A percentile compares a stretch with the other conserved stretches of the same genome.
Conservation (phyloP, 2,888 invertebrate species). For the Drosophila cracens region DNA sequence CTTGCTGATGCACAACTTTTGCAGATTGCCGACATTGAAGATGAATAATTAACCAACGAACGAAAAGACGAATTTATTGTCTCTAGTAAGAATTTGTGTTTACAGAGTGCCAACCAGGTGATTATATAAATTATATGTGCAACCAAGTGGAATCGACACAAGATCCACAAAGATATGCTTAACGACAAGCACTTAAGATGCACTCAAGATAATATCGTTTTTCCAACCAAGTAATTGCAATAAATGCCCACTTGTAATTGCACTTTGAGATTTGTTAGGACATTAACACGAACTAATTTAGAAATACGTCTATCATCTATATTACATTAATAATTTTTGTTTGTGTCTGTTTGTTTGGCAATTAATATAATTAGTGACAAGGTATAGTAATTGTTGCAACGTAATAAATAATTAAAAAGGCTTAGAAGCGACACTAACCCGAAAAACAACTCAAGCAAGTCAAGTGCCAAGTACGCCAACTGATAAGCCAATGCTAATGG, state of each 20-base stretch:
- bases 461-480: constrained; percentile 29
- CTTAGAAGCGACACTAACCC: constrained; percentile 41
- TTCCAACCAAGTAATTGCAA: constrained; percentile 20
- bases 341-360: constrained; percentile 31
- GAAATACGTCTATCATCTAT: constrained; percentile 30
- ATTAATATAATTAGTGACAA: constrained; percentile 67
- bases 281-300: constrained; percentile 61
- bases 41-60: constrained; percentile 36
- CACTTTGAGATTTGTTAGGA: constrained; percentile 52
- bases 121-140: constrained; percentile 44
- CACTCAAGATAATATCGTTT: constrained; percentile 32
- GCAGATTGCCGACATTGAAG: constrained; percentile 44
- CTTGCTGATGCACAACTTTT: constrained; percentile 31
- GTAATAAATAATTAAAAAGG: constrained; percentile 43
- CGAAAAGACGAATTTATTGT: constrained; percentile 5
- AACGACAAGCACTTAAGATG: constrained; percentile 35
- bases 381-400: constrained; percentile 56
- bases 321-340: neutral
- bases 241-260: constrained; percentile 47
- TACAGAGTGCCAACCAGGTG: constrained; percentile 42
- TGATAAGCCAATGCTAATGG: constrained; percentile 53
- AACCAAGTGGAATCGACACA: constrained; percentile 35
- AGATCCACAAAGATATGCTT: constrained; percentile 11
- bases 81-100: constrained; percentile 36
- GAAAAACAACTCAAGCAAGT: constrained; percentile 55